Conservation (phyloP, 37 sponge, comb jelly and placozoan genomes). For the Ianthella basta region DNA sequence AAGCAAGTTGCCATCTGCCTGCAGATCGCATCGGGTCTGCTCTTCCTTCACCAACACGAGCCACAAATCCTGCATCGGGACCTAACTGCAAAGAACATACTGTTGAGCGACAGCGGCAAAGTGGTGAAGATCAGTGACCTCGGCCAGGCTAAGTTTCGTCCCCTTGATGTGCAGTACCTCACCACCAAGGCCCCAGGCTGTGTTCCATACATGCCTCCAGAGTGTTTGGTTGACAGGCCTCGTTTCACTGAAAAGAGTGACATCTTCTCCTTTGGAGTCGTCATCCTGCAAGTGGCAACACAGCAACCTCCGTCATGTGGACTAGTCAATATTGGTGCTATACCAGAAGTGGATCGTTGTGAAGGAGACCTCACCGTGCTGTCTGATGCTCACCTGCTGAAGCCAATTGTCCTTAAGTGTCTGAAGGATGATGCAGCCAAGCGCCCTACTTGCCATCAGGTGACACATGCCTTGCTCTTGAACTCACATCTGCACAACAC, state of each 20-base stretch:
- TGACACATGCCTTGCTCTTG: neutral
- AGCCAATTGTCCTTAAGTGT: neutral
- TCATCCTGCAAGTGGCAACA: neutral
- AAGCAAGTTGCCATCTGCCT: constrained; percentile 2
- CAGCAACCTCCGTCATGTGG: constrained; percentile 9
- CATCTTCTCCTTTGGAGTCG: constrained; percentile 3
- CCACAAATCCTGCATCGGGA: constrained; percentile 18
- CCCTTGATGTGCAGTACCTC: neutral
- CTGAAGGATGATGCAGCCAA: neutral
- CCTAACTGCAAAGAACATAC: neutral
- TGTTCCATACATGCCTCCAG: constrained; percentile 12
- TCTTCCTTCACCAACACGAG: neutral
- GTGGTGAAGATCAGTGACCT: constrained; percentile 10
- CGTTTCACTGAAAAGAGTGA: neutral
- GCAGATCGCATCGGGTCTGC: neutral
- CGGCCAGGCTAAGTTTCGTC: constrained; percentile 1
- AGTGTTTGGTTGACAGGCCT: constrained; percentile 1
- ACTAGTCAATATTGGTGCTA: neutral
- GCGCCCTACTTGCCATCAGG: neutral
- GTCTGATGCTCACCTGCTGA: neutral
- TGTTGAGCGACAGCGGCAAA: neutral
- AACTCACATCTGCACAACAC: too few species aligned
- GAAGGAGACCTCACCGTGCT: neutral
- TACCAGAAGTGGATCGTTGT: too few species aligned
- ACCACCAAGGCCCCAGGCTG: constrained; percentile 5